Percentiles rank a stretch among this genome's conserved stretches.
Conservation (phyloP, 2,797 vertebrate genomes). For the Argentina silus region DNA sequence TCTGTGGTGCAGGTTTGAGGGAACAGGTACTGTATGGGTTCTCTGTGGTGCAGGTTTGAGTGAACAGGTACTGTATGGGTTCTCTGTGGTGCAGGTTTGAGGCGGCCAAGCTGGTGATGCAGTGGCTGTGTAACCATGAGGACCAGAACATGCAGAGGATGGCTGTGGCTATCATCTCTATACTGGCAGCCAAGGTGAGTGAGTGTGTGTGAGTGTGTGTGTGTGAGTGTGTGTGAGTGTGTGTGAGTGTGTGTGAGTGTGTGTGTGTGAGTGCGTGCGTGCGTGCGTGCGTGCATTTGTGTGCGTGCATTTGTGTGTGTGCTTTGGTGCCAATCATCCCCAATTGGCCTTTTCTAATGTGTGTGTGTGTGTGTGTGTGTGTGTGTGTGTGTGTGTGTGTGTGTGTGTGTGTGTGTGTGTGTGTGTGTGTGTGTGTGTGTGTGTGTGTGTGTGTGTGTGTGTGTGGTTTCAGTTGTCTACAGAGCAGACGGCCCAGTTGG, state of each 20-base stretch:
- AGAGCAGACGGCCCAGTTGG: constrained; percentile 96
- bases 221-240: not conserved
- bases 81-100: constrained; percentile 84
- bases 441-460: not conserved
- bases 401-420: not conserved
- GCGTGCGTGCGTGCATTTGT: not conserved
- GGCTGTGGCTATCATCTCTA: constrained; percentile 99
- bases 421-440: not conserved
- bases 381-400: constrained; percentile 19
- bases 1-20: too few species aligned
- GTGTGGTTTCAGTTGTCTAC: constrained; percentile 86
- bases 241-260: not conserved
- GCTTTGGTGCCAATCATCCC: too few species aligned
- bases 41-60: too few species aligned
- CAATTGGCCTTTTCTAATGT: not conserved
- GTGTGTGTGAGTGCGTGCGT: not conserved
- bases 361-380: constrained; percentile 9
- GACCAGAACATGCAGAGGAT: constrained; percentile 99
- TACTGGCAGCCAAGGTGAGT: constrained; percentile 96
- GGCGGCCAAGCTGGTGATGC: constrained; percentile 99
- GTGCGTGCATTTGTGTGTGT: not conserved
- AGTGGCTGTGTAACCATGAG: constrained; percentile 99
- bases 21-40: too few species aligned
- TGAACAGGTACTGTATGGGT: too few species aligned
- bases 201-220: not conserved